Evolutionary conservation across 2,888 invertebrate genomes (phyloP).

Genomic region (Taphrorychus bicolor): DNA sequence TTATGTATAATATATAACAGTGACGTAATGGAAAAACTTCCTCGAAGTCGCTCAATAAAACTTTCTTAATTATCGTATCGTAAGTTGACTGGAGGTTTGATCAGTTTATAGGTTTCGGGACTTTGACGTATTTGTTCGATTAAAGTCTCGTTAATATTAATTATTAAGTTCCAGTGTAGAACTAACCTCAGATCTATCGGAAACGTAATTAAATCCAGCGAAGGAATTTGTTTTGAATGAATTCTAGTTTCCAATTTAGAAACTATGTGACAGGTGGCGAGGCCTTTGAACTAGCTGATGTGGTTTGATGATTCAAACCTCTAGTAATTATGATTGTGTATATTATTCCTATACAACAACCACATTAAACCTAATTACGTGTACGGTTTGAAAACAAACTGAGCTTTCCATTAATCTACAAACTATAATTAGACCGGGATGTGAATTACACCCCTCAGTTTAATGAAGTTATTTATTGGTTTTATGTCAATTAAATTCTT

Average conservation of each 20-base stretch:
- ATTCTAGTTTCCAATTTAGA: neutral
- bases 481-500: neutral
- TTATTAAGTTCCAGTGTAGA: slow-evolving; percentile 13
- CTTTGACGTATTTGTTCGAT: slow-evolving; percentile 14
- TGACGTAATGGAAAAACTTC: too few relatives aligned
- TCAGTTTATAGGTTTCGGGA: slow-evolving; percentile 8
- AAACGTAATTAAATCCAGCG: slow-evolving; percentile 17
- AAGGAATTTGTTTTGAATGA: slow-evolving; percentile 8
- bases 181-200: slow-evolving; percentile 10
- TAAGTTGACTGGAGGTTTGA: neutral
- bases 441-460: slow-evolving; percentile 12
- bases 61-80: neutral
- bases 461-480: neutral
- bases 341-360: neutral
- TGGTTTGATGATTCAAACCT: neutral
- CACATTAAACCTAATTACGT: slow-evolving; percentile 4
- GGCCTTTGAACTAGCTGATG: neutral
- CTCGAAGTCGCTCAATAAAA: neutral
- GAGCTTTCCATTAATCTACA: neutral
- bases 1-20: too few relatives aligned
- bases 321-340: neutral
- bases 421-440: slow-evolving; percentile 12
- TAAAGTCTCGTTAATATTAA: slow-evolving; percentile 25
- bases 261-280: neutral
- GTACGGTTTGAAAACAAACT: slow-evolving; percentile 4